phyloP scores from a whole-genome alignment of 2,888 invertebrate species.

The Polia nebulosa region DNA sequence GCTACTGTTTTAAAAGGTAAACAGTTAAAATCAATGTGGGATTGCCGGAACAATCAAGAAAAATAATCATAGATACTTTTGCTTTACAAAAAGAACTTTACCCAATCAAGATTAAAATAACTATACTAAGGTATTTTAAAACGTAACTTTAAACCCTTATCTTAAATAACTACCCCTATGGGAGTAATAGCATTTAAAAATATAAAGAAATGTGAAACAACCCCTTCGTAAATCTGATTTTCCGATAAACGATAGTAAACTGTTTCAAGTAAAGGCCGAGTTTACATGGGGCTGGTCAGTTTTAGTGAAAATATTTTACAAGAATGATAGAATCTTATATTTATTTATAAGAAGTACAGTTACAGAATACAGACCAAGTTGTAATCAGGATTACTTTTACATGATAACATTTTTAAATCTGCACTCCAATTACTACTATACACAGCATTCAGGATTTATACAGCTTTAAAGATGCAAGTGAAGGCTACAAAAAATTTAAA shows the following conservation, averaged over 20 bases:
- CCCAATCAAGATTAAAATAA: slow-evolving; percentile 37
- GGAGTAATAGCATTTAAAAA: slow-evolving; percentile 87
- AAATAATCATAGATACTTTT: background rate
- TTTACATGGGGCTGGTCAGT: slow-evolving; percentile 60
- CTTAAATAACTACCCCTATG: slow-evolving; percentile 78
- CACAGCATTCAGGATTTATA: too few species aligned
- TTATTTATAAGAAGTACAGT: too few species aligned
- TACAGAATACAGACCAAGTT: too few species aligned
- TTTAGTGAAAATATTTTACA: too few species aligned
- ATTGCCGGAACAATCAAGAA: background rate
- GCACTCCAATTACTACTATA: too few species aligned
- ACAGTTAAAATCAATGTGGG: too few species aligned
- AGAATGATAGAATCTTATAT: too few species aligned
- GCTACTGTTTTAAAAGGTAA: background rate
- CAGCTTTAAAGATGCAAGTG: too few species aligned
- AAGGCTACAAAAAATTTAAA: too few species aligned
- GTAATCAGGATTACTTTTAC: too few species aligned
- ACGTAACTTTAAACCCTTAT: slow-evolving; percentile 72
- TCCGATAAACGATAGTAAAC: slow-evolving; percentile 80
- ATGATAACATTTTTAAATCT: too few species aligned
- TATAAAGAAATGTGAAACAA: slow-evolving; percentile 82
- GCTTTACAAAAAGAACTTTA: background rate
- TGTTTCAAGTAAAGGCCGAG: slow-evolving; percentile 69
- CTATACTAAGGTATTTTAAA: slow-evolving; percentile 52
- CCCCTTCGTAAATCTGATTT: slow-evolving; percentile 81